Base-by-base conservation (phyloP, 2,113 vertebrate species). In the Microtus oregoni region DNA sequence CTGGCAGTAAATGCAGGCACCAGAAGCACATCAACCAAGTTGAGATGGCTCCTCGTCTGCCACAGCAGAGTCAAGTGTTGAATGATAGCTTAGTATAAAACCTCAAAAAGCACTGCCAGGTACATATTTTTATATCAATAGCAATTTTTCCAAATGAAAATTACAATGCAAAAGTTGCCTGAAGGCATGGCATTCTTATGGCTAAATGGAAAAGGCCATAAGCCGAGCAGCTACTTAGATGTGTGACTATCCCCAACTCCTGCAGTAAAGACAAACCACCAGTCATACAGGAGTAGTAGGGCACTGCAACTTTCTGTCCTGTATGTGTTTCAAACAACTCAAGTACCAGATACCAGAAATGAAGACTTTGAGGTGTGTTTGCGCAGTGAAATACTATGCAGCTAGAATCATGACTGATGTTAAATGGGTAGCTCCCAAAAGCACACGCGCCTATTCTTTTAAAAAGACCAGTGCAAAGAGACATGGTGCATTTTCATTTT, bases 181-280 rank as follows among this genome's bases (percentile, higher is more conserved):
- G 26, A 12, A 86, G 88, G 7, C 58, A 32, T 55, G 58, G 67
- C 89, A 83, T 83, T 86, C 38, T 68, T 87, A 52, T 58, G 44
- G 11, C 3, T 61, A 44, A 91, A 67, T 90, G 24, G 95, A 83
- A 94, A 35, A 3, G 20, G 86, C 1, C 73, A 1, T 32, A 73
- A 79, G n/a, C 15, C 28, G 14, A 76, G 65, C 5, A 90, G 30
- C 50, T 97, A 65, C 70, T 93, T 92, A 38, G 9, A 95, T 81
- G 88, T 75, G 95, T 63, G 92, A 70, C 14, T 77, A 63, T 61
- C 77, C 65, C 75, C 70, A 55, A 47, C 44, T 47, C 44, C 44
- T 7, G 7, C 44, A 47, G 44, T 7, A 47, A 47, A 47, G 44
- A 47, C 6, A 47, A 47, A 47, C 44, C 44, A 47, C 44, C 44